These are phyloP conservation scores for Archivesica marissinica DNA, from an alignment of 1,140 invertebrate genomes.

Conservation along the genomic window DNA sequence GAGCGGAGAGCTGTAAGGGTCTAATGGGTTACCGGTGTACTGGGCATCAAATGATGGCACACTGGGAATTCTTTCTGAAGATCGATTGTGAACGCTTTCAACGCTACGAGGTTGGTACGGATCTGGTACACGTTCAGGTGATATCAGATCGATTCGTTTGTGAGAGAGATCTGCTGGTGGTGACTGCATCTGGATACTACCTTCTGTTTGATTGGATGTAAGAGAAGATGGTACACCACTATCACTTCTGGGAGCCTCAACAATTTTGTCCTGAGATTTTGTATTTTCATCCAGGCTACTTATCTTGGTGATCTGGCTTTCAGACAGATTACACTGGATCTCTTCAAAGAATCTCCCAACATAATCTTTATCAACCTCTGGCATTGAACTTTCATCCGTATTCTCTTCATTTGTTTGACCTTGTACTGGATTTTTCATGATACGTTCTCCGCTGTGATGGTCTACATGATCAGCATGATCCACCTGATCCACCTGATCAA, in stretches of 20 bases:
- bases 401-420: conserved; percentile 61
- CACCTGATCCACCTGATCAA: conserved; percentile 15
- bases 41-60: conserved; percentile 56
- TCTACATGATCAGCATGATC: no score
- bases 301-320: conserved; percentile 57
- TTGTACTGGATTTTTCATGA: conserved; percentile 55
- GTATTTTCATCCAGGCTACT: conserved; percentile 67
- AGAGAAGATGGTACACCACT: conserved; percentile 60
- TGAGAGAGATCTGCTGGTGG: conserved; percentile 71
- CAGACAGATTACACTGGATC: conserved; percentile 51
- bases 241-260: conserved; percentile 61
- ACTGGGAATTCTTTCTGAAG: conserved; percentile 69
- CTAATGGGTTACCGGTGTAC: conserved; percentile 52
- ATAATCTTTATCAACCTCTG: conserved; percentile 78
- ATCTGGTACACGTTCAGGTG: conserved; percentile 71
- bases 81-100: conserved; percentile 62
- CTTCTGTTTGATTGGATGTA: conserved; percentile 65
- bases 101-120: conserved; percentile 59
- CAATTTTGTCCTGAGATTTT: conserved; percentile 56
- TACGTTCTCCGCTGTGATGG: conserved; percentile 22
- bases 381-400: conserved; percentile 68
- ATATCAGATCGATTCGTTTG: conserved; percentile 77
- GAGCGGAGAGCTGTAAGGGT: conserved; percentile 58
- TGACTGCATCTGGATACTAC: conserved; percentile 61
- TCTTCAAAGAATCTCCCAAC: conserved; percentile 67